Conservation (phyloP, 2,888 invertebrate species). For the Sinotaia quadrata region DNA sequence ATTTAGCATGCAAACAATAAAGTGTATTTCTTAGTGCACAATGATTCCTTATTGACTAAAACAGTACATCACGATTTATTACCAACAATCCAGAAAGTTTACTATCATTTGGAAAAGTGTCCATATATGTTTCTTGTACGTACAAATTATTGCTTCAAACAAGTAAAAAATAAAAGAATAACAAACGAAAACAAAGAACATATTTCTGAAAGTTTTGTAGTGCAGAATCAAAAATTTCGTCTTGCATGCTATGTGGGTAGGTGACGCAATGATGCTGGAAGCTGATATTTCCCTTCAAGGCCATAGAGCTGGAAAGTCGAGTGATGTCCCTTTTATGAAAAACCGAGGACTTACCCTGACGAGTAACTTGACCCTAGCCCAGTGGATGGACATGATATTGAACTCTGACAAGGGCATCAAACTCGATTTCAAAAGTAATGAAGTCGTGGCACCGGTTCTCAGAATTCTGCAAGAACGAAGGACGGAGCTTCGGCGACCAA, state of each 20-base stretch:
- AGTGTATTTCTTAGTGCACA: no score
- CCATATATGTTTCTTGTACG: no score
- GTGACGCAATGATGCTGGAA: background rate
- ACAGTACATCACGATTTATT: no score
- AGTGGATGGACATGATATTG: conserved; percentile 21
- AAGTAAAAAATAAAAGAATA: no score
- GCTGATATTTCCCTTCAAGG: conserved; percentile 55
- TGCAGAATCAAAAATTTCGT: no score
- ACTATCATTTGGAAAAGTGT: no score
- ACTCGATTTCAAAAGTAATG: conserved; percentile 87
- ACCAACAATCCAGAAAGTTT: no score
- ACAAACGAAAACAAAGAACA: no score
- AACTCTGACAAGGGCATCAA: conserved; percentile 21
- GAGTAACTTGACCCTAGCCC: conserved; percentile 10
- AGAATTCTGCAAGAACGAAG: conserved; percentile 48
- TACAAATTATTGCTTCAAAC: no score
- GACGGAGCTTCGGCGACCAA: conserved; percentile 73
- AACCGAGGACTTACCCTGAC: conserved; percentile 14
- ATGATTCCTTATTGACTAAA: no score
- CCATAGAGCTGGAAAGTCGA: conserved; percentile 70
- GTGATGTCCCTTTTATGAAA: conserved; percentile 81
- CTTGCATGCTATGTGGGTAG: background rate
- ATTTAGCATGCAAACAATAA: no score
- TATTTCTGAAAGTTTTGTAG: no score
- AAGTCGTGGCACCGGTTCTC: conserved; percentile 76